These are phyloP conservation scores for Chascanopsetta lugubris DNA, from an alignment of 2,113 vertebrate species.

Conservation along the genomic window DNA sequence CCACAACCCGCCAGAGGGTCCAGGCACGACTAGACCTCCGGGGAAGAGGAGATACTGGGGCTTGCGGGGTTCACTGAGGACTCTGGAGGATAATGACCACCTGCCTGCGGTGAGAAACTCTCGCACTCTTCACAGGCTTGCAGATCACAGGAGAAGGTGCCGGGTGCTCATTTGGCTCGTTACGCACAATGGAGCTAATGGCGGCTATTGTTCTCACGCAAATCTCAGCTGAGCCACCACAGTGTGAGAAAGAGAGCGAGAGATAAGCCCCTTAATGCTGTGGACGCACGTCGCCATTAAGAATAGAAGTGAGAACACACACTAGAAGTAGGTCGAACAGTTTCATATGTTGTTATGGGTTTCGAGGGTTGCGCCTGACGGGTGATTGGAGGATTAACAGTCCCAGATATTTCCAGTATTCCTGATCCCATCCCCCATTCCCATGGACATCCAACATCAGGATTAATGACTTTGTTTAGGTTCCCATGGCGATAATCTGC, in stretches of 20 bases:
- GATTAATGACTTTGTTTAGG: conserved; percentile 54
- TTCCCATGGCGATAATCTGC: conserved; percentile 38
- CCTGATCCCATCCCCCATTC: background rate
- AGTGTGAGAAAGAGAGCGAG: conserved; percentile 32
- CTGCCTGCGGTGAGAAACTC: conserved; percentile 59
- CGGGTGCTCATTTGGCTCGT: conserved; percentile 71
- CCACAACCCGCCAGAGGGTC: no score
- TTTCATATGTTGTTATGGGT: background rate
- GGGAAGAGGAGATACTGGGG: conserved; percentile 21
- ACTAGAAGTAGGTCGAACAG: conserved; percentile 10
- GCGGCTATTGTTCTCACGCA: conserved; percentile 42
- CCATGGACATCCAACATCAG: conserved; percentile 23
- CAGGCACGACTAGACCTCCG: no score
- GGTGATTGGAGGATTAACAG: conserved; percentile 25
- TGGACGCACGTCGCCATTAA: background rate
- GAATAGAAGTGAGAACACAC: background rate
- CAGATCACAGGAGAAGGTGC: conserved; percentile 61
- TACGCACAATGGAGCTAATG: conserved; percentile 66
- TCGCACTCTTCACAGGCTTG: conserved; percentile 46
- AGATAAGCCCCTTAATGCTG: conserved; percentile 14
- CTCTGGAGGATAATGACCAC: conserved; percentile 76
- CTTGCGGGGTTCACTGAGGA: conserved; percentile 13
- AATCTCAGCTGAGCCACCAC: conserved; percentile 11
- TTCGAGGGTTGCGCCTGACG: conserved; percentile 14
- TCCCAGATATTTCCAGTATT: background rate